A percentile compares a stretch with the other conserved stretches of the same genome.
Evolutionary conservation across 2,113 vertebrate species (phyloP).

Genomic region (Catharus bicknelli): DNA sequence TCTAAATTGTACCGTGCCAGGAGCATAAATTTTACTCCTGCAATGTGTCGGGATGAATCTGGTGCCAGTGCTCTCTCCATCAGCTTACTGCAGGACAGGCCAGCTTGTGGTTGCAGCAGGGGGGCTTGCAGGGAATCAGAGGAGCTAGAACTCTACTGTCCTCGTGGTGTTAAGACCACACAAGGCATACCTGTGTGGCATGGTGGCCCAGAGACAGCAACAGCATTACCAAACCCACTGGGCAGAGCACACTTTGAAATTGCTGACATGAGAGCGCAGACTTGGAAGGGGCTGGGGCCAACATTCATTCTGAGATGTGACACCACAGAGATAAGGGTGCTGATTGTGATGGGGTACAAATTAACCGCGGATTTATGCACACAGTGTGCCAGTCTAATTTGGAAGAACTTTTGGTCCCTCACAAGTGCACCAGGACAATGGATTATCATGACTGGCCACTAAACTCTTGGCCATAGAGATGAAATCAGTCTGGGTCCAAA

Average conservation of each 20-base stretch:
- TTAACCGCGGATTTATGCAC: background rate
- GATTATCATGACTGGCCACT: background rate
- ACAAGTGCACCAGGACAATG: background rate
- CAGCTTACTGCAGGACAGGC: background rate
- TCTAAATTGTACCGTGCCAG: rapidly evolving
- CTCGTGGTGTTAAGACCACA: background rate
- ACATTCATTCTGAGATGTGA: background rate
- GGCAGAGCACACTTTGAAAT: background rate
- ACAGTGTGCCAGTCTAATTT: background rate
- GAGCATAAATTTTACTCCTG: background rate
- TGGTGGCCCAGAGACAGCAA: background rate
- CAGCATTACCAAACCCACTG: background rate
- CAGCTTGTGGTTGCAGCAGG: background rate
- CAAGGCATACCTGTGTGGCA: background rate
- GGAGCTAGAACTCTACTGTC: background rate
- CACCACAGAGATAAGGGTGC: background rate
- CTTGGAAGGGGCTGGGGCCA: background rate
- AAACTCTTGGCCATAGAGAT: background rate
- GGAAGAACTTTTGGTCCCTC: background rate
- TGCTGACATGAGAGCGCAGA: background rate
- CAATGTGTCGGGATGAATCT: background rate
- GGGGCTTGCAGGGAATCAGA: background rate
- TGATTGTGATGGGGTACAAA: background rate
- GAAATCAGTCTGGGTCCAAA: background rate
- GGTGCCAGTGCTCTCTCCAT: background rate